Percentiles rank a stretch among this genome's conserved stretches.
phyloP scores from a whole-genome alignment of 1,140 invertebrate genomes.

The Zaprionus davidi region DNA sequence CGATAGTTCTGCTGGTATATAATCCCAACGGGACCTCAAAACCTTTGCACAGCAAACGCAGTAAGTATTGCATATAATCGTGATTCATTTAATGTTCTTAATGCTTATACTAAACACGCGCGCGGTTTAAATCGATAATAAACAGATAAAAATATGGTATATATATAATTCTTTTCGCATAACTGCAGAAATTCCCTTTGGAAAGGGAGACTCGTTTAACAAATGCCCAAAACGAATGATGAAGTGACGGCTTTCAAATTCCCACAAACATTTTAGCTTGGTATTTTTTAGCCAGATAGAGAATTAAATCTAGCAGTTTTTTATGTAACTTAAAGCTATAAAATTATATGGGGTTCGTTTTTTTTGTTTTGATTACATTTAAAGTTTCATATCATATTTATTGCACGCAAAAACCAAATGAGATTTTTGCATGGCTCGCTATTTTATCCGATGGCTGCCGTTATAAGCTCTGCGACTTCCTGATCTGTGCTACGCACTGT shows the following conservation, averaged over 20 bases:
- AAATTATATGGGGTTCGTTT: slow-evolving; percentile 51
- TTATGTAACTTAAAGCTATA: slow-evolving; percentile 54
- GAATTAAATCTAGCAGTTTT: slow-evolving; percentile 20
- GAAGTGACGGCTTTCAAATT: slow-evolving; percentile 20
- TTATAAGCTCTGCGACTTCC: slow-evolving; percentile 92
- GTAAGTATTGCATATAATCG: slow-evolving; percentile 50
- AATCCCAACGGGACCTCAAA: not conserved
- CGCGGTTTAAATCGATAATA: slow-evolving; percentile 50
- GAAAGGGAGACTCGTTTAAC: slow-evolving; percentile 41
- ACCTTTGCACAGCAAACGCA: not conserved
- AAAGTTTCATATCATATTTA: slow-evolving; percentile 65
- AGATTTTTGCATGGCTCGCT: slow-evolving; percentile 67
- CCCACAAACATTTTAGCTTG: slow-evolving; percentile 5
- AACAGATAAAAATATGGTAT: slow-evolving; percentile 40
- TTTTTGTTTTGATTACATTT: slow-evolving; percentile 57
- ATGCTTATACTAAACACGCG: slow-evolving; percentile 66
- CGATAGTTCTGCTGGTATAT: not conserved
- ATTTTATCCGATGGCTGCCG: slow-evolving; percentile 92
- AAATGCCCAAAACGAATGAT: slow-evolving; percentile 41
- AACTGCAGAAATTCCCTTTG: slow-evolving; percentile 27
- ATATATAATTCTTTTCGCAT: slow-evolving; percentile 2
- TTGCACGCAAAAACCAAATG: slow-evolving; percentile 61
- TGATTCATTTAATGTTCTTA: slow-evolving; percentile 46
- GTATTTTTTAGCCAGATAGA: not conserved
- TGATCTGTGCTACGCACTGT: slow-evolving; percentile 88